These are phyloP conservation scores for Proterorhinus semilunaris DNA, from an alignment of 2,113 vertebrate species.

Conservation along the genomic window DNA sequence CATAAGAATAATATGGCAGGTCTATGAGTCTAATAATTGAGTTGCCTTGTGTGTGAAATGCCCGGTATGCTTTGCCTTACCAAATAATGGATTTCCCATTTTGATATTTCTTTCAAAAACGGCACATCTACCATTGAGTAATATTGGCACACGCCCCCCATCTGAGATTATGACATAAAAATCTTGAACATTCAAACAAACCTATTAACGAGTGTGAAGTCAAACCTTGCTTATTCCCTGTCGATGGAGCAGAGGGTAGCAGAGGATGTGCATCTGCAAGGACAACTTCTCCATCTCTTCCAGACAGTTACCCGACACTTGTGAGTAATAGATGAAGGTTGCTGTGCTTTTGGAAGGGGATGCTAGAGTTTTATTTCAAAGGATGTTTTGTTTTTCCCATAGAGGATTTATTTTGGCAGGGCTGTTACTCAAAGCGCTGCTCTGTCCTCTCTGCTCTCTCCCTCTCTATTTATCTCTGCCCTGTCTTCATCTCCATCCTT, in stretches of 20 bases:
- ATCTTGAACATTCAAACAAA: too few relatives aligned
- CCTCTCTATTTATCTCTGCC: conserved; percentile 65
- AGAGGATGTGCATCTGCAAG: conserved; percentile 59
- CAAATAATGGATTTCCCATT: too few relatives aligned
- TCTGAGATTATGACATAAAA: too few relatives aligned
- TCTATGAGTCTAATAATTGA: too few relatives aligned
- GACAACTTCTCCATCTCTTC: conserved; percentile 60
- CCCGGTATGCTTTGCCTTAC: too few relatives aligned
- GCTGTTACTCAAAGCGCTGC: conserved; percentile 65
- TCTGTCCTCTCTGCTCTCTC: conserved; percentile 60
- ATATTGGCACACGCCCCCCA: too few relatives aligned
- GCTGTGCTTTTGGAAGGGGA: conserved; percentile 61
- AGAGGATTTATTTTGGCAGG: conserved; percentile 71
- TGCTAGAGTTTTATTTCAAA: conserved; percentile 70
- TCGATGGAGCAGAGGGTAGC: conserved; percentile 28
- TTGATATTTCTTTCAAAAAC: too few relatives aligned
- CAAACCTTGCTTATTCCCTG: conserved; percentile 14
- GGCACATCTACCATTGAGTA: too few relatives aligned
- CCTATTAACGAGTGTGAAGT: too few relatives aligned
- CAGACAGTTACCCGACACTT: conserved; percentile 68
- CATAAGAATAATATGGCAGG: too few relatives aligned
- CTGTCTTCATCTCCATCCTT: conserved; percentile 61
- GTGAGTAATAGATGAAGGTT: conserved; percentile 71
- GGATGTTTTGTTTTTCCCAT: conserved; percentile 71
- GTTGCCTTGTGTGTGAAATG: too few relatives aligned